Evolutionary conservation across 2,888 invertebrate species (phyloP), one percentile per base, ranked within the genome.

Genomic region (Spilosoma lubricipeda): DNA sequence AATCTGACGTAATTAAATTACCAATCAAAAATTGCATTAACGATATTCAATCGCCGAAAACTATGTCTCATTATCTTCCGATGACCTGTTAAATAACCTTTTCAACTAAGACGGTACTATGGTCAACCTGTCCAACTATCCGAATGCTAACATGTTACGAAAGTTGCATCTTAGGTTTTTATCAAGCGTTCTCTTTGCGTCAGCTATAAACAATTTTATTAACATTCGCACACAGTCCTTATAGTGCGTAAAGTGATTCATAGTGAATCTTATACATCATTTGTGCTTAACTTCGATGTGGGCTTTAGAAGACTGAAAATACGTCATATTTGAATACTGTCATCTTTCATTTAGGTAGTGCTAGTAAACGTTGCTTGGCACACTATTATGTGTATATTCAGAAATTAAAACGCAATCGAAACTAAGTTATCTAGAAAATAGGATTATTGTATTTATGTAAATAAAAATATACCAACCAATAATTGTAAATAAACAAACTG

Each of bases 61-160:
- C 75, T 74, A 71, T 71, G 63, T 70, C 59, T 75, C 64, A 70
- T 77, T 75, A 76, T 74, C 66, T 75, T 65, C 75, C 64, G 20
- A 64, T 82, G 80, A 83, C 82, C 82, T 75, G 78, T 84, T 80
- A 76, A 23, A 30, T 80, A 80, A 80, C 74, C 42, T 71, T 8
- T 23, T 83, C 70, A 74, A 42, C 59, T 56, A 76, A 76, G 59
- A 73, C 67, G 71, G 75, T 70, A 67, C 45, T 66, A 71, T 33
- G 23, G 69, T 78, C 77, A 77, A 83, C 80, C 71, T 82, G 69
- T 67, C 77, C 36, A 71, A 78, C 81, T 68, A 72, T 76, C 75
- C 42, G 56, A 68, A 69, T 7, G 23, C 23, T 77, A 81, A 79
- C 74, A 80, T 67, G 76, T 84, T 85, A 76, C 85, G 80, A 81